Conservation (phyloP, 2,113 vertebrate genomes). For the Sapayoa aenigma region DNA sequence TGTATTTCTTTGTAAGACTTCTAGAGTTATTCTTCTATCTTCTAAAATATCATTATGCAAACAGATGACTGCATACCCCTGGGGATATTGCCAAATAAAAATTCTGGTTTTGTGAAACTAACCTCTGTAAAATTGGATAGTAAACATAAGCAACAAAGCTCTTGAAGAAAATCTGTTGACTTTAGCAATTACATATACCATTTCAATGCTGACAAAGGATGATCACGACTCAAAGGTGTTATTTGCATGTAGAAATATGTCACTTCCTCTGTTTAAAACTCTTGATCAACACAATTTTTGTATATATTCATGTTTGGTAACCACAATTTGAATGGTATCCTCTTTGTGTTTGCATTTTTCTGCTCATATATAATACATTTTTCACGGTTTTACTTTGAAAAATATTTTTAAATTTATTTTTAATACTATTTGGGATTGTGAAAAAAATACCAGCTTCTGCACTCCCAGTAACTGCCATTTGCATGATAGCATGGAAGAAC, state of each 20-base stretch:
- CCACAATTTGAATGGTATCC: neutral
- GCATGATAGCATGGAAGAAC: neutral
- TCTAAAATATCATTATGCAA: slow-evolving; percentile 11
- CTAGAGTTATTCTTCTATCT: neutral
- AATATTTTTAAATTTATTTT: neutral
- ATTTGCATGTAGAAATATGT: neutral
- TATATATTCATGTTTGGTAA: neutral
- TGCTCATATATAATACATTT: neutral
- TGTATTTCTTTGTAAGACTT: neutral
- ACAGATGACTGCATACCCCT: neutral
- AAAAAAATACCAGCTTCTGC: neutral
- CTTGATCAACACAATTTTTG: neutral
- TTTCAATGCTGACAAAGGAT: slow-evolving; percentile 17
- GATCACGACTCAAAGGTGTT: slow-evolving; percentile 22
- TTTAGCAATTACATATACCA: slow-evolving; percentile 27
- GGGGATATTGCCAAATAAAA: slow-evolving; percentile 27
- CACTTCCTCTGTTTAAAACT: neutral
- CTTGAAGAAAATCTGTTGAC: slow-evolving; percentile 39
- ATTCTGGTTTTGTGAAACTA: slow-evolving; percentile 52
- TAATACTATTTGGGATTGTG: neutral
- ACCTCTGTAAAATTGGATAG: slow-evolving; percentile 66
- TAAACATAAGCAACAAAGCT: slow-evolving; percentile 53
- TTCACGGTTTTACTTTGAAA: neutral
- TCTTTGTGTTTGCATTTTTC: neutral
- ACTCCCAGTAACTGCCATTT: neutral